Evolutionary conservation across 2,113 vertebrate genomes (phyloP), one percentile per base, ranked within the genome.

Genomic region (Petrocephalus microphthalmus): DNA sequence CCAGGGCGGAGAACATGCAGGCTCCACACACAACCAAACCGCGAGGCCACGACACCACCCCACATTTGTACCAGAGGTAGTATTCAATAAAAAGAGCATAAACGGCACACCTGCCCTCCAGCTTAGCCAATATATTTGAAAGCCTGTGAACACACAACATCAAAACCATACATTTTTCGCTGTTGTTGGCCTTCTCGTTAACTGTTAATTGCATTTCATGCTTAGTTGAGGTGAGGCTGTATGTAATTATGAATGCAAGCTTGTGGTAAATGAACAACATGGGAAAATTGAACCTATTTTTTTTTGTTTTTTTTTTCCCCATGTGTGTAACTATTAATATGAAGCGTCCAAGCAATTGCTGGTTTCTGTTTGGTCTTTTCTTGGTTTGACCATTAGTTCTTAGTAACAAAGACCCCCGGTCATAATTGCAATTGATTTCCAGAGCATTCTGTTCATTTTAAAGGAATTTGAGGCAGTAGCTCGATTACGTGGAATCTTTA

Each of bases 111-210:
- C 45, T 47, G 81, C 22, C 81, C 71, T 42, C 15, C 15, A 78
- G 71, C 71, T 78, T 19, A 78, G 71, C 71, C 33, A 78, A 78
- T 67, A 78, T 78, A 7, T 78, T 78, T 78, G 71, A 78, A 78
- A 78, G 33, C 33, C 71, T 20, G 29, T 33, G 33, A 37, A 42
- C 33, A 42, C 7, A 78, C 71, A 33, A 17, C 71, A 78, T 78
- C 13, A 42, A 19, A 78, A 33, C 17, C 71, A 78, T 78, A 78
- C 33, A 33, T 17, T 19, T 19, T 78, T 78, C 71, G 33, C 71
- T 78, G 11, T 78, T 78, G 71, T 17, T 42, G 17, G 71, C 71
- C 13, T 42, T 78, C 71, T 78, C 71, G 33, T 78, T 78, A 78
- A 78, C 71, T 42, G 33, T 13, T 78, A 78, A 78, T 78, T 78